Evolutionary conservation across 2,113 vertebrate species (phyloP).

Genomic region (Antigone vipio): DNA sequence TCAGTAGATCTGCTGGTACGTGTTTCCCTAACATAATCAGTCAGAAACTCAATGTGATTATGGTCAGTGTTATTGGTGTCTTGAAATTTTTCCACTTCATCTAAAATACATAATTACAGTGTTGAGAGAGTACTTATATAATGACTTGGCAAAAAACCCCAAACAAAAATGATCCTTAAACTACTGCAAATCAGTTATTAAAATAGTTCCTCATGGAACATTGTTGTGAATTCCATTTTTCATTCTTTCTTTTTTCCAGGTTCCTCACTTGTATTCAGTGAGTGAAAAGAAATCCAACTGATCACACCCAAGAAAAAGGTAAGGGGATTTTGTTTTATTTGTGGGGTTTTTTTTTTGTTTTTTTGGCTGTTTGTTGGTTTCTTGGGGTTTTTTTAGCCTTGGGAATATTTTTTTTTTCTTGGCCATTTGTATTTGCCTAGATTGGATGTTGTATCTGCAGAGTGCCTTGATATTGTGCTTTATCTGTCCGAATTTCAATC

Average conservation of each 20-base stretch:
- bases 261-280: background rate
- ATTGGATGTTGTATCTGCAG: background rate
- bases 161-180: background rate
- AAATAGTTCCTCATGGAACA: rapidly evolving
- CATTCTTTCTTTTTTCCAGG: background rate
- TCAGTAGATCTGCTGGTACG: background rate
- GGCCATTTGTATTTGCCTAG: background rate
- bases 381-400: background rate
- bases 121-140: background rate
- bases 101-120: background rate
- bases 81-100: background rate
- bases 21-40: background rate
- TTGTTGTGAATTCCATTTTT: background rate
- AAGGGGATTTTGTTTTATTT: background rate
- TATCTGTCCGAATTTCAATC: background rate
- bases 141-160: rapidly evolving
- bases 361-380: background rate
- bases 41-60: background rate
- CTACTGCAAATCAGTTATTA: background rate
- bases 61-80: background rate
- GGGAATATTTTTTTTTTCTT: background rate
- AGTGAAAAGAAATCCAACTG: background rate
- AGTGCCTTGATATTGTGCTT: background rate
- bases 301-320: background rate
- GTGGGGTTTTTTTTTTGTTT: background rate